Evolutionary conservation across 92 coral and sea anemone genomes (phyloP).

Genomic region (Bergia sp.): DNA sequence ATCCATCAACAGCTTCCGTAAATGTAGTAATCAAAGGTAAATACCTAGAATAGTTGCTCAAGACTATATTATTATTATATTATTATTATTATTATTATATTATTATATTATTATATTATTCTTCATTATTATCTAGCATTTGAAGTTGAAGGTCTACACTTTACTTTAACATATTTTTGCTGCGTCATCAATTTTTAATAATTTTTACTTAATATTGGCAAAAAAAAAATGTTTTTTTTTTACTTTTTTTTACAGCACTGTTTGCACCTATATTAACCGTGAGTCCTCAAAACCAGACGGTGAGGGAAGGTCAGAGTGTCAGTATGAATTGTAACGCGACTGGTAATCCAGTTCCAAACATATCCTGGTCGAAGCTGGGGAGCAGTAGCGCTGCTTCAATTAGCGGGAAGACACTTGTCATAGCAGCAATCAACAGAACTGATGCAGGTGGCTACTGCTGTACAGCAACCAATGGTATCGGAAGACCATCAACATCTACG

Average conservation of each 20-base stretch:
- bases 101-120: too few species aligned
- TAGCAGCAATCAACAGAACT: conserved; percentile 10
- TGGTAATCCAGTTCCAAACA: conserved; percentile 51
- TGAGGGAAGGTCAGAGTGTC: conserved; percentile 21
- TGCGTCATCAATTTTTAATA: too few species aligned
- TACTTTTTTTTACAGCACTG: not conserved
- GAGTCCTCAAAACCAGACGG: conserved; percentile 29
- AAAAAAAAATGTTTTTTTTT: too few species aligned
- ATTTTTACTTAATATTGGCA: too few species aligned
- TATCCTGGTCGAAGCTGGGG: conserved; percentile 43
- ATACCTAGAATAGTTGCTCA: not conserved
- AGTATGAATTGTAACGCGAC: conserved; percentile 42
- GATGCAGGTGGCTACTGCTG: conserved; percentile 44
- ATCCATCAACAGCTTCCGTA: conserved; percentile 7
- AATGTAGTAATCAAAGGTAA: conserved; percentile 39
- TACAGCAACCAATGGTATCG: conserved; percentile 47
- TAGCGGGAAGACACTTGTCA: not conserved
- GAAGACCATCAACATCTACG: conserved; percentile 5
- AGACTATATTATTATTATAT: too few species aligned
- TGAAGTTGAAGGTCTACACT: too few species aligned
- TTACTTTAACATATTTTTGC: too few species aligned
- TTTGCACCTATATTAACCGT: conserved; percentile 22
- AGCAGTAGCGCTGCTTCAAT: not conserved
- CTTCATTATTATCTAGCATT: too few species aligned
- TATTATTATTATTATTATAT: too few species aligned